These are phyloP conservation scores for Parauchenoglanis ngamensis DNA, from an alignment of 2,797 vertebrate species.

Conservation along the genomic window DNA sequence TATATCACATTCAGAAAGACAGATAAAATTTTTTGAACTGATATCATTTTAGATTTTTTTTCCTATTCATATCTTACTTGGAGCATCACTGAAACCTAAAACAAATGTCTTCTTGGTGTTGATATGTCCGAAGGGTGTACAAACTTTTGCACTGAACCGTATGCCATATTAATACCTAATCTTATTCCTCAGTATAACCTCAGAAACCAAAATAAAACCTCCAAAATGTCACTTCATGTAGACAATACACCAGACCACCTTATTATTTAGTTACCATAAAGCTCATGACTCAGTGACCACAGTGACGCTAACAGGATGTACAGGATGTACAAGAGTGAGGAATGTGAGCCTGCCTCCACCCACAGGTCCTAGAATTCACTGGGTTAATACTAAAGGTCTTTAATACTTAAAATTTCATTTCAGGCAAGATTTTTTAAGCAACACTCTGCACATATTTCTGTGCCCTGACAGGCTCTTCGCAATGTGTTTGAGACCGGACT, in stretches of 20 bases:
- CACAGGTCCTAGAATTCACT: too few relatives aligned
- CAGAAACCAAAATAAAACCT: neutral
- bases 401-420: neutral
- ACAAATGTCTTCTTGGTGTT: neutral
- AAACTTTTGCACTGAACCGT: neutral
- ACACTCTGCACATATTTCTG: neutral
- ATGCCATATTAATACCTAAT: neutral
- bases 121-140: neutral
- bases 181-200: neutral
- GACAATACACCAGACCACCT: neutral
- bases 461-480: neutral
- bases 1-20: too few relatives aligned
- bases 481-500: constrained; percentile 36
- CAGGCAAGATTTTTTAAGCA: neutral
- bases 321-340: neutral
- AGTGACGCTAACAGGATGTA: neutral
- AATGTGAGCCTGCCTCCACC: neutral
- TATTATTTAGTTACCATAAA: neutral
- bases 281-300: neutral
- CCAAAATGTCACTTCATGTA: neutral
- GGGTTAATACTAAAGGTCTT: neutral
- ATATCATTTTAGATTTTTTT: neutral
- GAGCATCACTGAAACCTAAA: neutral
- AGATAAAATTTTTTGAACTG: neutral
- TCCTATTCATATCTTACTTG: neutral